phyloP scores from a whole-genome alignment of 2,113 vertebrate species.

The Megaceryle maxima region DNA sequence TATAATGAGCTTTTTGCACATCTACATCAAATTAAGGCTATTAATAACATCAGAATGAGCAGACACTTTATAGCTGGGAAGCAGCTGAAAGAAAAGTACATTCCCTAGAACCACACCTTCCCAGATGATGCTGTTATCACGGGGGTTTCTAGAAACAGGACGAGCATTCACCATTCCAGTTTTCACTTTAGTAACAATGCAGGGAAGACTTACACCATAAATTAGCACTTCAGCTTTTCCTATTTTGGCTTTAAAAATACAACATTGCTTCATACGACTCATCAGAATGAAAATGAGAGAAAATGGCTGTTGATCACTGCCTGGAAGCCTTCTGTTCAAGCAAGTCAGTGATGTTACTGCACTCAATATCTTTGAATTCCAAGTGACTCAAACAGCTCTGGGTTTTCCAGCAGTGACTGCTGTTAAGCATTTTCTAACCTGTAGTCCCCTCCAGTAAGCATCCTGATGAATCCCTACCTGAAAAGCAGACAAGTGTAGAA shows the following conservation, averaged over 20 bases:
- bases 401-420: neutral
- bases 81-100: neutral
- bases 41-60: neutral
- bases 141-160: neutral
- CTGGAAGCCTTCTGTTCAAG: neutral
- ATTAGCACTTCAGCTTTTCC: neutral
- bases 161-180: neutral
- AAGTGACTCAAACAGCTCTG: neutral
- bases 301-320: neutral
- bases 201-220: neutral
- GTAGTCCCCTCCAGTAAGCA: neutral
- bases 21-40: neutral
- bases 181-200: neutral
- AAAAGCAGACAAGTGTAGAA: neutral
- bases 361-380: neutral
- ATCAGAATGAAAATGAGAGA: neutral
- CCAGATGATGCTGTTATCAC: neutral
- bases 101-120: neutral
- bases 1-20: neutral
- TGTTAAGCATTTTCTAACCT: neutral
- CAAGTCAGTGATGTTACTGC: neutral
- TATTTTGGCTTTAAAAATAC: neutral
- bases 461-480: neutral
- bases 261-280: rapidly evolving
- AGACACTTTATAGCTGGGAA: neutral